Evolutionary conservation across 2,888 invertebrate genomes (phyloP).

Genomic region (Macrosiphum euphorbiae): DNA sequence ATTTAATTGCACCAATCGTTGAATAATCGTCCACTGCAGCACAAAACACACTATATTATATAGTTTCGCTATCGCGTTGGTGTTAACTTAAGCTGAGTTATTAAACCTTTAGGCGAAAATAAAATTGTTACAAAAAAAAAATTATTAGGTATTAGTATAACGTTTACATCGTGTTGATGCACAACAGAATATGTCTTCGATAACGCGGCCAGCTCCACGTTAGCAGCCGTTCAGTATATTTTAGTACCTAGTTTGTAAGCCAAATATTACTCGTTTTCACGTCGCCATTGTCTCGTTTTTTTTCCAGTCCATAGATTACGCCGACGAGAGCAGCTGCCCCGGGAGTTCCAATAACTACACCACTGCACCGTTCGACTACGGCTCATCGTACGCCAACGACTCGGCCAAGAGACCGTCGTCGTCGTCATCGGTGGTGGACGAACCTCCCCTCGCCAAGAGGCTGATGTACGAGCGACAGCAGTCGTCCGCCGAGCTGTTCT

Average conservation of each 20-base stretch:
- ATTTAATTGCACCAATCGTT: background rate
- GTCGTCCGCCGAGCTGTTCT: slow-evolving; percentile 33
- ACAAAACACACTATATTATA: no score
- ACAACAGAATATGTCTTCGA: background rate
- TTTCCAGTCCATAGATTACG: slow-evolving; percentile 45
- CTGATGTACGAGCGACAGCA: slow-evolving; percentile 21
- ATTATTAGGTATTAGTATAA: background rate
- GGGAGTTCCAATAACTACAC: background rate
- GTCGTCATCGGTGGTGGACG: background rate
- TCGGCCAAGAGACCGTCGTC: background rate
- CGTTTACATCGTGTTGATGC: background rate
- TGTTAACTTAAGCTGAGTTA: no score
- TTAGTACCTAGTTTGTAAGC: background rate
- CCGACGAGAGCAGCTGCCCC: background rate
- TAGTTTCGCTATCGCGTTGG: no score
- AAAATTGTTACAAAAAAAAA: background rate
- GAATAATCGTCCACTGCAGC: background rate
- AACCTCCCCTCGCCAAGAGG: background rate
- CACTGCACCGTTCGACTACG: background rate
- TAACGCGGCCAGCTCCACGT: background rate
- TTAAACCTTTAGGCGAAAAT: no score
- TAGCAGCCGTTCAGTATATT: background rate
- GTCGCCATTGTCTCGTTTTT: background rate
- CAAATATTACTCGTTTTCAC: background rate
- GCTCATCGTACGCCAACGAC: background rate